Percentiles rank a stretch among this genome's conserved stretches.
phyloP scores from a whole-genome alignment of 2,797 vertebrate genomes.

The Syngnathus acus region DNA sequence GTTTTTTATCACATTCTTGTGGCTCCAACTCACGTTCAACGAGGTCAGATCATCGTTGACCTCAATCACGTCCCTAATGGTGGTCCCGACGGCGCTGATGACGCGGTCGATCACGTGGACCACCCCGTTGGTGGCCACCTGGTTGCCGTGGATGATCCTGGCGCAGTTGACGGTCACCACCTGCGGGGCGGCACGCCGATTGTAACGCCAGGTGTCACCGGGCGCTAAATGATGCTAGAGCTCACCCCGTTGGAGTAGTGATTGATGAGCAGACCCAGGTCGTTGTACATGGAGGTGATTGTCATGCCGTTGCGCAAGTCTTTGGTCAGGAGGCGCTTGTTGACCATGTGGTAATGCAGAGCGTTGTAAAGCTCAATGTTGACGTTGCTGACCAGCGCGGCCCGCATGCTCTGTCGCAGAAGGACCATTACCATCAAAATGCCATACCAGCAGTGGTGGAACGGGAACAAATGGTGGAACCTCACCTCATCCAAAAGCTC shows the following conservation, averaged over 20 bases:
- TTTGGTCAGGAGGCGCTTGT: constrained; percentile 89
- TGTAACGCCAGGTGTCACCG: background rate
- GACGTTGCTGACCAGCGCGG: constrained; percentile 86
- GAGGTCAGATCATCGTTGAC: constrained; percentile 81
- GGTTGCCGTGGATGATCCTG: constrained; percentile 89
- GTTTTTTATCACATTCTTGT: too few species aligned
- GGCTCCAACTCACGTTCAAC: constrained; percentile 69
- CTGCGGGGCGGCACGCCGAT: constrained; percentile 50
- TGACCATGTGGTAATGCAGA: constrained; percentile 92
- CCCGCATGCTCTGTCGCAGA: constrained; percentile 68
- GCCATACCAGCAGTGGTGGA: background rate
- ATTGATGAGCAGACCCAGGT: constrained; percentile 82
- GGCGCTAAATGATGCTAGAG: constrained; percentile 4
- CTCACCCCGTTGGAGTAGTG: constrained; percentile 95
- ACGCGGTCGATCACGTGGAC: constrained; percentile 94
- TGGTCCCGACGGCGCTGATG: constrained; percentile 79
- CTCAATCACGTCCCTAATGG: constrained; percentile 81
- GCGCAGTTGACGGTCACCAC: constrained; percentile 97
- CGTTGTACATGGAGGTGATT: constrained; percentile 86
- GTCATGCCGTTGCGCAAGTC: constrained; percentile 87
- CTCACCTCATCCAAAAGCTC: constrained; percentile 79
- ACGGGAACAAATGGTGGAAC: constrained; percentile 6
- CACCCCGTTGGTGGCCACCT: constrained; percentile 95
- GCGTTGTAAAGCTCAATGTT: constrained; percentile 95
- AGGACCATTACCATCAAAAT: constrained; percentile 8